Evolutionary conservation across 2,888 invertebrate species (phyloP).

Genomic region (Venusia cambrica): DNA sequence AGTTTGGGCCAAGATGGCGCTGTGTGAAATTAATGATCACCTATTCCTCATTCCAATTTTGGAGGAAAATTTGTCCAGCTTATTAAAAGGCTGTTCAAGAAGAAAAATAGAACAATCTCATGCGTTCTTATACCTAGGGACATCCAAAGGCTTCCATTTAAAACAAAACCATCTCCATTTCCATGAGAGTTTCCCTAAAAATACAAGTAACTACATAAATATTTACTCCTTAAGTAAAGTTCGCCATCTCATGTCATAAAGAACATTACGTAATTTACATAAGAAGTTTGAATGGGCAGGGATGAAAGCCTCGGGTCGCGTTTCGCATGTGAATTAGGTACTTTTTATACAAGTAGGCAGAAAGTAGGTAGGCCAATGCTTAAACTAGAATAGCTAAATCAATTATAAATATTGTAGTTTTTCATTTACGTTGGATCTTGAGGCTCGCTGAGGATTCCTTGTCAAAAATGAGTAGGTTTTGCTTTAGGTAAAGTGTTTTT

Average conservation of each 20-base stretch:
- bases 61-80: no score
- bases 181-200: slow-evolving; percentile 30
- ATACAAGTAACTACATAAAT: slow-evolving; percentile 58
- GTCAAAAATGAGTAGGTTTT: slow-evolving; percentile 3
- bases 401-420: slow-evolving; percentile 13
- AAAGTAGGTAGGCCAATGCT: no score
- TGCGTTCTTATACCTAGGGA: no score
- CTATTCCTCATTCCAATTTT: no score
- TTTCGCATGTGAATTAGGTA: slow-evolving; percentile 69
- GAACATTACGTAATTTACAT: slow-evolving; percentile 77
- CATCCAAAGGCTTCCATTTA: slow-evolving; percentile 1
- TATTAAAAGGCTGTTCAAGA: no score
- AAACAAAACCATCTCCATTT: slow-evolving; percentile 11
- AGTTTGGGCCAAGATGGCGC: no score
- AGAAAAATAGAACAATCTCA: no score
- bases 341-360: slow-evolving; percentile 65
- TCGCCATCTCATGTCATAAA: slow-evolving; percentile 75
- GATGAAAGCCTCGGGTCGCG: slow-evolving; percentile 70
- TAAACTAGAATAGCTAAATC: no score
- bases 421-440: no score
- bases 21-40: no score
- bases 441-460: slow-evolving; percentile 8
- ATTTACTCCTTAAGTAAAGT: slow-evolving; percentile 74
- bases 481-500: no score
- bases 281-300: slow-evolving; percentile 75